These are phyloP conservation scores for Euphydryas editha DNA, from an alignment of 2,888 invertebrate genomes.

Conservation along the genomic window DNA sequence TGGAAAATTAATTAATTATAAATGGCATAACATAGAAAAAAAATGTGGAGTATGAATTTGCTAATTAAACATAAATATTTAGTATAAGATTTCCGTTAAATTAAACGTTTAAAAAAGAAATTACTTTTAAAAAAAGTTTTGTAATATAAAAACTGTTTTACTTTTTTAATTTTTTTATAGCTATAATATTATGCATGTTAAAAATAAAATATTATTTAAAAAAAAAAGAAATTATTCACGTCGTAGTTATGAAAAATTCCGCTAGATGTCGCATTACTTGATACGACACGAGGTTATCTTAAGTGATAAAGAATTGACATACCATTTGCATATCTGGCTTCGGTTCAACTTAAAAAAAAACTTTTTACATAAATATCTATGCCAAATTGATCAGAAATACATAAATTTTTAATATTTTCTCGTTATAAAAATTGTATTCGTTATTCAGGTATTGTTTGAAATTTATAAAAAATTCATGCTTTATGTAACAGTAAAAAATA, in stretches of 20 bases:
- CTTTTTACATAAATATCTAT: constrained; percentile 27
- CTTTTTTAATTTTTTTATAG: neutral
- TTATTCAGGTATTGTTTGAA: constrained; percentile 1
- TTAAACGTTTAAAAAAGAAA: neutral
- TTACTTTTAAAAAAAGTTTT: no score
- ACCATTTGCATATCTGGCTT: constrained; percentile 41
- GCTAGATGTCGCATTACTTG: constrained; percentile 34
- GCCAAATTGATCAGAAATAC: constrained; percentile 3
- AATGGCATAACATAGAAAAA: neutral
- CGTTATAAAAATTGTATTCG: neutral
- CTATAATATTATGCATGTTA: neutral
- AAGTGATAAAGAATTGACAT: constrained; percentile 41
- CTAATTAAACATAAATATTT: neutral
- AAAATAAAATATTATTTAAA: neutral
- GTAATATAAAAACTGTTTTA: neutral
- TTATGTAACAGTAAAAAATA: neutral
- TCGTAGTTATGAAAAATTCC: constrained; percentile 21
- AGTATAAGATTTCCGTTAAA: neutral
- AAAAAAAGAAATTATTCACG: constrained; percentile 15
- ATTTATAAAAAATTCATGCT: constrained; percentile 4
- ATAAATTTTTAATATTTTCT: constrained; percentile 23
- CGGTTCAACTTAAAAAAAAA: constrained; percentile 36
- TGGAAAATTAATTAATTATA: constrained; percentile 5
- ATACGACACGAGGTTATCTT: constrained; percentile 35
- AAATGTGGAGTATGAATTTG: constrained; percentile 2